These are phyloP conservation scores for Montipora capricornis DNA, from an alignment of 64 coral and sea anemone genomes.

Conservation along the genomic window DNA sequence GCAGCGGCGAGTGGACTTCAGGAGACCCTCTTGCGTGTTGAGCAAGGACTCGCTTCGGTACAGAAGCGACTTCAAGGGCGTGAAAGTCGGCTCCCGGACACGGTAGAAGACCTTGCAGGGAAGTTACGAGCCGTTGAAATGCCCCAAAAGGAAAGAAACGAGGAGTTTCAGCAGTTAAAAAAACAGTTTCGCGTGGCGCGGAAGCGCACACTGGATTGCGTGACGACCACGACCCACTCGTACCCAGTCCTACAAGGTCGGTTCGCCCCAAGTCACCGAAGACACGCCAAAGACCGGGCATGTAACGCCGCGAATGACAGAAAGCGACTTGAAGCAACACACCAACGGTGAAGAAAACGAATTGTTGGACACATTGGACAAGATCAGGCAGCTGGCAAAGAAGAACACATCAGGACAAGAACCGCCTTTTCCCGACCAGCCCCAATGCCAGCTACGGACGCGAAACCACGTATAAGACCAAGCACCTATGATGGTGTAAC, in stretches of 20 bases:
- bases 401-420: not conserved
- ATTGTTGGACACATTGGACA: not conserved
- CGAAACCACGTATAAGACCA: not conserved
- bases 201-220: not conserved
- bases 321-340: not conserved
- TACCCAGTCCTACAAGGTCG: not conserved
- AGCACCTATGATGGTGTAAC: conserved; percentile 1
- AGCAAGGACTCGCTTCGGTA: no score
- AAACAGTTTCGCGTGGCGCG: not conserved
- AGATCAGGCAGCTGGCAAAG: not conserved
- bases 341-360: not conserved
- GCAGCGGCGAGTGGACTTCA: no score
- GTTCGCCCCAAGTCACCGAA: not conserved
- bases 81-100: no score
- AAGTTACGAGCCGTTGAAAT: no score
- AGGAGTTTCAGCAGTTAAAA: no score
- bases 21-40: no score
- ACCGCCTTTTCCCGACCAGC: not conserved
- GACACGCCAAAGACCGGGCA: not conserved
- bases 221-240: not conserved
- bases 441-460: not conserved
- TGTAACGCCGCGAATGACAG: not conserved
- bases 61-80: no score
- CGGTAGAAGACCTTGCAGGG: no score
- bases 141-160: no score